Base-by-base conservation (phyloP, 2,113 vertebrate species). In the Aegithalos caudatus region DNA sequence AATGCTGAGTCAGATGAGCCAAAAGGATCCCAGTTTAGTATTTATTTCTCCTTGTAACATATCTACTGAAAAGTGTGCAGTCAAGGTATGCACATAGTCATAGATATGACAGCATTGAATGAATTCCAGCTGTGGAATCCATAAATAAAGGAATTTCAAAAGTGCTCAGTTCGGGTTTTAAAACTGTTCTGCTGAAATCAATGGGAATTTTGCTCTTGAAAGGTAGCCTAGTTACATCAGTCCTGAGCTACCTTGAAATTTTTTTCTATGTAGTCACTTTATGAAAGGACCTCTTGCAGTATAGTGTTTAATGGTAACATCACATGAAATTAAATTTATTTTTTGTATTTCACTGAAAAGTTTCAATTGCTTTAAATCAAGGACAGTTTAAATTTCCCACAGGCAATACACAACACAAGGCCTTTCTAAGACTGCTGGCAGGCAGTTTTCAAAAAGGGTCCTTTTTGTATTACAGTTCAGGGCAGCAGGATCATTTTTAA, bases 321-420 rank as follows among this genome's bases (percentile, higher is more conserved):
- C 53, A 72, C 24, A 50, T 53, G 54, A 94, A 88, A 77, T 79
- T 61, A 76, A 71, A 17, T 44, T 37, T 60, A 25, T 58, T 78
- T 84, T 95, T 74, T 45, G 4, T 45, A 54, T 90, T 97, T 86
- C 50, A 70, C 27, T 77, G 58, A 69, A 86, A 90, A 88, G 18
- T 87, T 82, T 80, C 16, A 65, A 12, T 86, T 92, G 79, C 45
- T 83, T 92, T 80, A 88, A 80, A 86, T 86, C 58, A 93, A 93
- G 90, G 92, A 70, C 86, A 78, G 44, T 80, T 87, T 45, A 73
- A 72, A 86, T 86, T 81, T 92, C 58, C 88, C 88, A 48, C 18
- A 62, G 81, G 48, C 53, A 1, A 17, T 62, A 20, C 37, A 44
- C 72, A 86, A 45, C 53, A 60, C 48, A 67, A 64, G 48, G 42